Percentiles rank a stretch among this genome's conserved stretches.
These are phyloP conservation scores for Clupea harengus DNA, from an alignment of 2,113 vertebrate species.

Conservation along the genomic window DNA sequence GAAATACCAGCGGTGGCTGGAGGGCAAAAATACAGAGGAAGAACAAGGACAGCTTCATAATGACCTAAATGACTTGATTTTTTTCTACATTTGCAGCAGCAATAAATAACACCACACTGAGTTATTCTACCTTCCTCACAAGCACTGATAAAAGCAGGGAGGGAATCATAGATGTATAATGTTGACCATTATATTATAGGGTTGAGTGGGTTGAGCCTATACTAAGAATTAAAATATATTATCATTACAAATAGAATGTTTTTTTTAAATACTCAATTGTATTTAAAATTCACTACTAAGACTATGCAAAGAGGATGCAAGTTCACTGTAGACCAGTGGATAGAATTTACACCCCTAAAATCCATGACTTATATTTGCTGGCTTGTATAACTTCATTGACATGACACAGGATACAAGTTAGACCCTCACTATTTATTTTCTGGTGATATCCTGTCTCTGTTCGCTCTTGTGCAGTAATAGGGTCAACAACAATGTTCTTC, in stretches of 20 bases:
- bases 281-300: no score
- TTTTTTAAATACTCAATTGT: no score
- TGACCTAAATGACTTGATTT: background rate
- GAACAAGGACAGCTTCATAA: background rate
- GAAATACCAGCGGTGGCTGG: background rate
- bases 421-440: background rate
- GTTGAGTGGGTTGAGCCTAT: background rate
- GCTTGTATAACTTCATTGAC: no score
- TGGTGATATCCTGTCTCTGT: background rate
- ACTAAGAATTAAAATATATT: no score
- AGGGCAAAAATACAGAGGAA: background rate
- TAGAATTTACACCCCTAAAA: no score
- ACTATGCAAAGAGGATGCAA: no score
- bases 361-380: no score
- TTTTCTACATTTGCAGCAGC: background rate
- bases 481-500: background rate
- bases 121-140: background rate
- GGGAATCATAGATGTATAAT: background rate
- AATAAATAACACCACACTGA: background rate
- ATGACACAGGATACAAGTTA: no score
- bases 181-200: background rate
- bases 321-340: no score
- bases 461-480: background rate
- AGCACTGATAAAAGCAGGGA: background rate
- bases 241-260: no score